Conservation (phyloP, 37 sponge, comb jelly and placozoan species). For the Halisarca cf. caerulea region DNA sequence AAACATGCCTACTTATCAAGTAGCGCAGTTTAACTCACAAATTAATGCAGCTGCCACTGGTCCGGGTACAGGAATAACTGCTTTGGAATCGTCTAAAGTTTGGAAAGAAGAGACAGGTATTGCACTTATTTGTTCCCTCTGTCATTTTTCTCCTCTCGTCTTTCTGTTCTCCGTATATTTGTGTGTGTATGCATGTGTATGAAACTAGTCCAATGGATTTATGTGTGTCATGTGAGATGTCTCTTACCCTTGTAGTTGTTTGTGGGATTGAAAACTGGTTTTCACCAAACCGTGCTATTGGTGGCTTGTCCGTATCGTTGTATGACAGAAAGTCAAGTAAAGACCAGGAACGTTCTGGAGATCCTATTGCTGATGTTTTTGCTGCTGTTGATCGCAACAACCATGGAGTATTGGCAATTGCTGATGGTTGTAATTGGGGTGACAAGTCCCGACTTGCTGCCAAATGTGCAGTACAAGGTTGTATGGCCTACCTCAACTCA, state of each 20-base stretch:
- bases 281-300: conserved; percentile 43
- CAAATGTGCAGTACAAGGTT: conserved; percentile 71
- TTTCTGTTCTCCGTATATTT: no score
- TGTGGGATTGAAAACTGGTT: conserved; percentile 68
- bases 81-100: conserved; percentile 33
- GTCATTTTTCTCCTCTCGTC: no score
- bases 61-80: conserved; percentile 58
- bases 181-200: no score
- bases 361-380: conserved; percentile 88
- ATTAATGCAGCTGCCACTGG: conserved; percentile 67
- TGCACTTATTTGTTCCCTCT: no score
- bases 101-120: no score
- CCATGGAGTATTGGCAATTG: conserved; percentile 63
- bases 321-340: conserved; percentile 55
- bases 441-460: conserved; percentile 79
- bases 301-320: conserved; percentile 73
- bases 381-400: conserved; percentile 56
- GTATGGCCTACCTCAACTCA: conserved; percentile 56
- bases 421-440: conserved; percentile 86
- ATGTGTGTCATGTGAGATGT: no score
- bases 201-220: no score
- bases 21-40: conserved; percentile 42
- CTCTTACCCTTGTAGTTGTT: conserved; percentile 5
- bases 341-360: conserved; percentile 59
- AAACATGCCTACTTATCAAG: conserved; percentile 41